Percentiles rank a stretch among this genome's conserved stretches.
These are phyloP conservation scores for Dendrolimus kikuchii DNA, from an alignment of 1,140 invertebrate species.

Conservation along the genomic window DNA sequence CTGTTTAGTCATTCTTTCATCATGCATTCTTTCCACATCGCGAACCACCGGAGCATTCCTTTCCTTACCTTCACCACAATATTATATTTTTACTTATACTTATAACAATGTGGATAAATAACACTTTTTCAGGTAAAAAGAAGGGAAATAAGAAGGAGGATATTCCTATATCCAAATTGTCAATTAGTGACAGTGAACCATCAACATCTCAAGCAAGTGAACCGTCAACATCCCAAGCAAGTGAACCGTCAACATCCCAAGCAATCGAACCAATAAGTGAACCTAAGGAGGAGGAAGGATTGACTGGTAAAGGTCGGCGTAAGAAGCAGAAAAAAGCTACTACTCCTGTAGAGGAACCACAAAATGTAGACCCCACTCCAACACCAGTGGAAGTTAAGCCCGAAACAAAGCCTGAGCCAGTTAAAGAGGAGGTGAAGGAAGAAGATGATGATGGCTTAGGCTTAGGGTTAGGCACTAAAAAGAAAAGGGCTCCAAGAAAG, in stretches of 20 bases:
- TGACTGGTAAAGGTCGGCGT: slow-evolving; percentile 1
- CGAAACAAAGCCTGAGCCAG: slow-evolving; percentile 7
- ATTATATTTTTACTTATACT: too few species aligned
- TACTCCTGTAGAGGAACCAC: not conserved
- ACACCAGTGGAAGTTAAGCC: slow-evolving; percentile 2
- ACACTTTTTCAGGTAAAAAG: slow-evolving; percentile 28
- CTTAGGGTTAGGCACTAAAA: slow-evolving; percentile 12
- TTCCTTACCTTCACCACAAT: too few species aligned
- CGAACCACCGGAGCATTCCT: too few species aligned
- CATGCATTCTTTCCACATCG: too few species aligned
- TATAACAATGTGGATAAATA: too few species aligned
- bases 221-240: slow-evolving; percentile 3
- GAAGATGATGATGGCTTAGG: slow-evolving; percentile 27
- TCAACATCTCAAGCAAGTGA: slow-evolving; percentile 11
- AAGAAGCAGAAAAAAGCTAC: slow-evolving; percentile 4
- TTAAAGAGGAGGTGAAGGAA: slow-evolving; percentile 10
- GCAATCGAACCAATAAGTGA: slow-evolving; percentile 8
- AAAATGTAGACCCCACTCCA: not conserved
- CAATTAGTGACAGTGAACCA: slow-evolving; percentile 10
- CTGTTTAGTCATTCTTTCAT: too few species aligned
- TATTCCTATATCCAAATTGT: too few species aligned
- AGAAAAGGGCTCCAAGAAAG: slow-evolving; percentile 27
- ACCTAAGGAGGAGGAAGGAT: slow-evolving; percentile 4
- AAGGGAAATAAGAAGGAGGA: slow-evolving; percentile 27
- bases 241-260: slow-evolving; percentile 5